Conservation (phyloP, 1,140 invertebrate genomes). For the Augochlora pura region DNA sequence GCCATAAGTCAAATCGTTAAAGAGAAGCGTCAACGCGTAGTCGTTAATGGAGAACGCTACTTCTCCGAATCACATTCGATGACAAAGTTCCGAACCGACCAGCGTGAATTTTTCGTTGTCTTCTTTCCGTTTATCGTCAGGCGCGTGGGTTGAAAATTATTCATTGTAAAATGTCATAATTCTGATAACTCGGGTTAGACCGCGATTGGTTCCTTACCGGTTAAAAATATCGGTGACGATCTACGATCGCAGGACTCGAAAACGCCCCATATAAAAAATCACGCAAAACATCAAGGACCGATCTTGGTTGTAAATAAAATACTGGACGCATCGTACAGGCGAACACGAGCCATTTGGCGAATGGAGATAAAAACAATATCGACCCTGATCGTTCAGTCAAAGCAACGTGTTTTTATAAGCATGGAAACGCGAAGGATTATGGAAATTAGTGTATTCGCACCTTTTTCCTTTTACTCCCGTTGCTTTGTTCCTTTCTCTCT, state of each 20-base stretch:
- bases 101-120: not conserved
- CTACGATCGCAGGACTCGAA: not conserved
- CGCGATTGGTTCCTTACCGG: not conserved
- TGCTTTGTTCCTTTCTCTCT: not conserved
- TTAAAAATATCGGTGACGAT: conserved; percentile 41
- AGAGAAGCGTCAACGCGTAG: conserved; percentile 9
- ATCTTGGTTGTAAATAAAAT: conserved; percentile 4
- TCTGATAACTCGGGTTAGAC: conserved; percentile 26
- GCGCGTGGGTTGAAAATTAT: conserved; percentile 1
- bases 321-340: not conserved
- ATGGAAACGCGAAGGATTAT: not conserved
- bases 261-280: conserved; percentile 34
- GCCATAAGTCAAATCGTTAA: not conserved
- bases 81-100: not conserved
- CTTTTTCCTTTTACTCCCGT: not conserved
- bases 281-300: conserved; percentile 23
- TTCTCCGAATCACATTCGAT: not conserved
- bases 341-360: not conserved
- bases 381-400: not conserved
- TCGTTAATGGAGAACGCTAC: not conserved
- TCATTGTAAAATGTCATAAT: conserved; percentile 8
- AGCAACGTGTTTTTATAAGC: conserved; percentile 5
- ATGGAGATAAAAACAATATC: conserved; percentile 16
- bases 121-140: too few species aligned
- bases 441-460: not conserved